Evolutionary conservation across 2,888 invertebrate species (phyloP).

Genomic region (Imbricaverruca yamaguchii): DNA sequence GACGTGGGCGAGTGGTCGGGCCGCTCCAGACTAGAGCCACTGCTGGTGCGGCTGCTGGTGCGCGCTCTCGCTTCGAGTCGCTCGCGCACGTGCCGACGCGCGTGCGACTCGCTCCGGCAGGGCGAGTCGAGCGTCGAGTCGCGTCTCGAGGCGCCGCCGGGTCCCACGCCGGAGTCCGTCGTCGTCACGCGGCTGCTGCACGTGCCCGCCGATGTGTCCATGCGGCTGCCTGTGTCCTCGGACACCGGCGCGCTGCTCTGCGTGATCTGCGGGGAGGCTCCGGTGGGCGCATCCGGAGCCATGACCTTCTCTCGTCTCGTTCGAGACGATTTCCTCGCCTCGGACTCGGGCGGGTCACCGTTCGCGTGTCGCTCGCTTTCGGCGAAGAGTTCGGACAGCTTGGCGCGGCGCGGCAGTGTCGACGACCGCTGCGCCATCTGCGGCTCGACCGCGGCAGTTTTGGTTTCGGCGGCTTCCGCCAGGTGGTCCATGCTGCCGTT

Average conservation of each 20-base stretch:
- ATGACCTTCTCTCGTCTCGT: neutral
- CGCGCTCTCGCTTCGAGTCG: neutral
- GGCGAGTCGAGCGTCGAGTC: neutral
- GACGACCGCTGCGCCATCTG: constrained; percentile 32
- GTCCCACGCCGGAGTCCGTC: neutral
- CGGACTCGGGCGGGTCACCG: neutral
- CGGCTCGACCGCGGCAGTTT: constrained; percentile 7
- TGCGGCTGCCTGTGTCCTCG: too few relatives aligned
- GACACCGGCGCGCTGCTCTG: too few relatives aligned
- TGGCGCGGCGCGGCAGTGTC: constrained; percentile 25
- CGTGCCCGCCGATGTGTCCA: too few relatives aligned
- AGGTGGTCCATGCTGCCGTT: constrained; percentile 4
- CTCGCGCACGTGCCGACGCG: neutral
- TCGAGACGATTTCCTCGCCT: neutral
- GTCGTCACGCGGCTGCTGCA: neutral
- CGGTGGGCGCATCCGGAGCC: neutral
- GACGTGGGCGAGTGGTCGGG: neutral
- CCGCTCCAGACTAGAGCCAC: neutral
- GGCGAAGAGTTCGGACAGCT: neutral
- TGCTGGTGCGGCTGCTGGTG: neutral
- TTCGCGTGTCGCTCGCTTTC: neutral
- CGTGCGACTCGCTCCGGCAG: neutral
- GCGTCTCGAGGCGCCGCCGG: neutral
- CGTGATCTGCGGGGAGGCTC: too few relatives aligned
- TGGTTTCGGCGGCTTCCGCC: neutral